Percentiles rank a stretch among this genome's conserved stretches.
These are phyloP conservation scores for Vesta saturnalis DNA, from an alignment of 2,888 invertebrate species.

Conservation along the genomic window DNA sequence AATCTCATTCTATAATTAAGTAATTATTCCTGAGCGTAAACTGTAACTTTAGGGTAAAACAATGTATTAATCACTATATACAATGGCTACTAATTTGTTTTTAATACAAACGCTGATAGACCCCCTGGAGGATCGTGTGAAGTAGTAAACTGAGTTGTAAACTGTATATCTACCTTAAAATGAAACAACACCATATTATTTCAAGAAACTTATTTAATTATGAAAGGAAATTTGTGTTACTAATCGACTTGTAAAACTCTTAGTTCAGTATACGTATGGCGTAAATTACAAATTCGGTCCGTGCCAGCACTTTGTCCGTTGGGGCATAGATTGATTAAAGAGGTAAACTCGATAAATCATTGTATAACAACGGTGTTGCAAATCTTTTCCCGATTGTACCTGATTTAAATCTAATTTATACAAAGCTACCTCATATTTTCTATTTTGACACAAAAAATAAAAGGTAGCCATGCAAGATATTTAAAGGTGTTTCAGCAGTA, in stretches of 20 bases:
- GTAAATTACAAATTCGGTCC: constrained; percentile 27
- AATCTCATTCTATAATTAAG: constrained; percentile 1
- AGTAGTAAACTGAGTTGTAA: background rate
- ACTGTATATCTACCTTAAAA: background rate
- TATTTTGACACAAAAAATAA: background rate
- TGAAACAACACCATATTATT: background rate
- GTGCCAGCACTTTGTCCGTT: constrained; percentile 27
- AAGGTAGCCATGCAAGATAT: too few species aligned
- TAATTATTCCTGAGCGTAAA: constrained; percentile 1
- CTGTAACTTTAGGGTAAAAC: background rate
- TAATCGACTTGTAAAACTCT: constrained; percentile 17
- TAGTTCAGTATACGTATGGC: constrained; percentile 18
- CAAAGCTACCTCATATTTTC: background rate
- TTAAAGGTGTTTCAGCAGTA: too few species aligned
- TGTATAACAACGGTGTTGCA: constrained; percentile 21
- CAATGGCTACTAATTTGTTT: background rate
- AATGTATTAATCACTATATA: background rate
- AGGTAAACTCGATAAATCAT: constrained; percentile 30
- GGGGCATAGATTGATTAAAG: constrained; percentile 26
- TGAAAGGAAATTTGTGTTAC: constrained; percentile 3
- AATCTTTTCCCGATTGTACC: constrained; percentile 20
- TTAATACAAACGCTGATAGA: background rate
- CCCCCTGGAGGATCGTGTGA: background rate
- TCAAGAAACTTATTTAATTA: background rate
- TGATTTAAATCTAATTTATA: constrained; percentile 26